Conservation (phyloP, 2,797 vertebrate genomes). For the Liasis olivaceus region DNA sequence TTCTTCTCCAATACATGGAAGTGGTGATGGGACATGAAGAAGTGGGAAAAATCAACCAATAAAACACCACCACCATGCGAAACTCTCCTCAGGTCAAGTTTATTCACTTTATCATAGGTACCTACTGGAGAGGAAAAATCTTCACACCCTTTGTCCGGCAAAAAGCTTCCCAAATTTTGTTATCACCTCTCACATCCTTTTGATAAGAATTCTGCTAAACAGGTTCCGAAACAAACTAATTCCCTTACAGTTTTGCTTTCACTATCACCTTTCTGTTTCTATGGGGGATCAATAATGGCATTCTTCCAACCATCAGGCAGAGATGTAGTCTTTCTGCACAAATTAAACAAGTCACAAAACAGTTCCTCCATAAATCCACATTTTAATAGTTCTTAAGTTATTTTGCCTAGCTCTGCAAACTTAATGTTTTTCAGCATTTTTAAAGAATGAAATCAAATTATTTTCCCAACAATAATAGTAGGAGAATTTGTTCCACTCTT, state of each 20-base stretch:
- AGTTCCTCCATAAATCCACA: not conserved
- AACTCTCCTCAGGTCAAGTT: not conserved
- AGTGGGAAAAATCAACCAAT: not conserved
- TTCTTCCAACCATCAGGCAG: not conserved
- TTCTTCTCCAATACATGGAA: not conserved
- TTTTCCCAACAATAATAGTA: too few species aligned
- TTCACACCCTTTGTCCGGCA: not conserved
- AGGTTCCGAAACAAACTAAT: not conserved
- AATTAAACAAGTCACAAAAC: not conserved
- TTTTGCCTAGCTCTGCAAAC: too few species aligned
- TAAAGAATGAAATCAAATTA: too few species aligned
- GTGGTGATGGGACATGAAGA: not conserved
- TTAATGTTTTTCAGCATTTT: too few species aligned
- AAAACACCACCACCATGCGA: not conserved
- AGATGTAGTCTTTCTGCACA: not conserved
- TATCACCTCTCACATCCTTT: not conserved
- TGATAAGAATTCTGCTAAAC: not conserved
- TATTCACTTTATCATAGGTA: not conserved
- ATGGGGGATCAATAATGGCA: not conserved
- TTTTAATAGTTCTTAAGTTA: too few species aligned
- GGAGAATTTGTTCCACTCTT: too few species aligned
- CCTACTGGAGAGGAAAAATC: not conserved
- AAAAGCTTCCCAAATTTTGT: not conserved
- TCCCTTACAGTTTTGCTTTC: not conserved
- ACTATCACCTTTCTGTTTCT: not conserved